Evolutionary conservation across 2,113 vertebrate genomes (phyloP), one percentile per base, ranked within the genome.

Genomic region (Hepsetus odoe): DNA sequence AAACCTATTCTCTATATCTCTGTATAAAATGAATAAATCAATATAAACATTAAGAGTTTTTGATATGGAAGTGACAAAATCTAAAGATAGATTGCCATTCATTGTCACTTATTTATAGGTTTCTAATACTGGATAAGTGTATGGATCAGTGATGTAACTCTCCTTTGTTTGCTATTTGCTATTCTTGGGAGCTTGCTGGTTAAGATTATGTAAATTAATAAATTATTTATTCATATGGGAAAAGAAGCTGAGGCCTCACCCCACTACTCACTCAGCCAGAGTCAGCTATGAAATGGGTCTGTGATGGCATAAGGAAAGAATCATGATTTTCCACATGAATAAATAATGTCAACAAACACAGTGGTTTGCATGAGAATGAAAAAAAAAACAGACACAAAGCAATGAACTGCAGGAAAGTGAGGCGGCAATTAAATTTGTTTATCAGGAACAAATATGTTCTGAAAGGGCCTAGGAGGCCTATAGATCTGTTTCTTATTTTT

Each of bases 361-460:
- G 61, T 71, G 51, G 76, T 72, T 49, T 79, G 80, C 49, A 77
- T 74, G 16, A 68, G 64, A 20, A 68, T 59, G 40, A 65, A 32
- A 55, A 72, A 18, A 22, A 49, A 81, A 84, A 84, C 62, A 51
- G 30, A 51, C 79, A 76, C 78, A 66, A 74, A 87, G 84, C 86
- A 88, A 86, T 86, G 85, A 85, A 86, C 71, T 83, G 12, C 0
- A 26, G 71, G 72, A 85, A 80, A 81, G 66, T 64, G 83, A 83
- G 74, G 84, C 76, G 74, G 87, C 78, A 85, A 87, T 90, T 87
- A 79, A 83, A 84, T 85, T 76, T 80, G 83, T 86, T 89, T 87
- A 86, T 86, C 65, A 58, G 75, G 69, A 77, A 86, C 85, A 24
- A 77, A 82, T 74, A 83, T 74, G 64, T 83, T 85, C 85, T 79